These are phyloP conservation scores for Zaprionus bogoriensis DNA, from an alignment of 2,888 invertebrate genomes.

Conservation along the genomic window DNA sequence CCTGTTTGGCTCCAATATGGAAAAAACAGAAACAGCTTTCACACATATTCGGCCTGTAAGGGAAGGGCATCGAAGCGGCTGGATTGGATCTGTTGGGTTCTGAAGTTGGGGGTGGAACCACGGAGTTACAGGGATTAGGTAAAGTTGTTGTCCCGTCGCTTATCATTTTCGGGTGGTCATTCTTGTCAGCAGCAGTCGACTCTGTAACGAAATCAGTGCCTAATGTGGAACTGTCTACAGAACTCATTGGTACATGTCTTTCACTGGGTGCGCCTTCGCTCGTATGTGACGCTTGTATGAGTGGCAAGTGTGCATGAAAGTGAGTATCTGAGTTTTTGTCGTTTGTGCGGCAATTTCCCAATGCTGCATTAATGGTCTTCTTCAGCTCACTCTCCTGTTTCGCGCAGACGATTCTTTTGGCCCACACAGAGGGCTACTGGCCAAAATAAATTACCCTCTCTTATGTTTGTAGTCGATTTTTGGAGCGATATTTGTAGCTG, in stretches of 20 bases:
- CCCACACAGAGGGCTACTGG: constrained; percentile 38
- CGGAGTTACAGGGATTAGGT: neutral
- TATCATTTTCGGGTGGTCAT: constrained; percentile 49
- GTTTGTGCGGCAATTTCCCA: constrained; percentile 28
- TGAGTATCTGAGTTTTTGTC: constrained; percentile 19
- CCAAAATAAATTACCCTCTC: constrained; percentile 80
- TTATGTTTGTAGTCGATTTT: constrained; percentile 20
- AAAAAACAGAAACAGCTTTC: constrained; percentile 34
- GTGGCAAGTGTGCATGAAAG: constrained; percentile 3
- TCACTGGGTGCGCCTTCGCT: constrained; percentile 4
- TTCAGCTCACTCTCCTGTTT: constrained; percentile 25
- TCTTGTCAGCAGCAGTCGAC: constrained; percentile 65
- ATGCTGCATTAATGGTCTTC: constrained; percentile 32
- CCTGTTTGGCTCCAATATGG: constrained; percentile 33
- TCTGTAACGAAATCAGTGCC: constrained; percentile 58
- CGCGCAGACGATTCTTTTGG: constrained; percentile 36
- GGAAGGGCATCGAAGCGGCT: constrained; percentile 30
- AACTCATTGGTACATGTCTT: constrained; percentile 38
- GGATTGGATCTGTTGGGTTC: constrained; percentile 38
- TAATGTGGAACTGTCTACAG: constrained; percentile 52
- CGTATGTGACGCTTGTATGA: neutral
- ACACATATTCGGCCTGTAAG: constrained; percentile 9
- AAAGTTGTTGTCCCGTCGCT: constrained; percentile 22
- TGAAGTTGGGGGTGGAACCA: constrained; percentile 2
- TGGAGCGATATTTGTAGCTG: neutral